A percentile compares a stretch with the other conserved stretches of the same genome.
These are phyloP conservation scores for Microctenopoma lineatum DNA, from an alignment of 2,797 vertebrate genomes.

Conservation along the genomic window DNA sequence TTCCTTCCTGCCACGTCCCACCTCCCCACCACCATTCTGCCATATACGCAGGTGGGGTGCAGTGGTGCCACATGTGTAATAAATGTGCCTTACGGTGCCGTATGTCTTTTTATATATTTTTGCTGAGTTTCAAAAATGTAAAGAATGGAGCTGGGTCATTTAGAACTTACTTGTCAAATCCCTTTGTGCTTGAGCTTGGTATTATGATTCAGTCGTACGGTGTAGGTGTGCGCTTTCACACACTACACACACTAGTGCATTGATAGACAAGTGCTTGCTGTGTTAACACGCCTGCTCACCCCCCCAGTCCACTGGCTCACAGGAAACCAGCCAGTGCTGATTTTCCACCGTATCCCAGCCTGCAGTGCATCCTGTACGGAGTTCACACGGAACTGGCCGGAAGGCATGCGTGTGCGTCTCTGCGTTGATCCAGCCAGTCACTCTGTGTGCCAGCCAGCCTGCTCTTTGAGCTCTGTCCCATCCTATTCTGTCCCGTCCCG, in stretches of 20 bases:
- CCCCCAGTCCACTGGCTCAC: slow-evolving; percentile 57
- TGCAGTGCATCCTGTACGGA: slow-evolving; percentile 75
- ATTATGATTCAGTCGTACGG: background rate
- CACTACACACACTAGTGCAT: slow-evolving; percentile 1
- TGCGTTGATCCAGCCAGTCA: slow-evolving; percentile 52
- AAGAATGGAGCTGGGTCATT: background rate
- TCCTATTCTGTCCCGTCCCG: slow-evolving; percentile 48
- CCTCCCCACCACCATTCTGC: slow-evolving; percentile 35
- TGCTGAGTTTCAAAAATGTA: slow-evolving; percentile 47
- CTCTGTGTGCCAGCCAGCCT: slow-evolving; percentile 26
- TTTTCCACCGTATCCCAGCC: slow-evolving; percentile 74
- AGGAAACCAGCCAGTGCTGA: slow-evolving; percentile 77
- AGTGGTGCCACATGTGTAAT: slow-evolving; percentile 56
- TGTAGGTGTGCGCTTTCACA: background rate
- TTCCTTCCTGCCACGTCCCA: slow-evolving; percentile 56
- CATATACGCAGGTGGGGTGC: slow-evolving; percentile 34
- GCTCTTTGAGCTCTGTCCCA: slow-evolving; percentile 41
- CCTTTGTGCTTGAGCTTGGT: background rate
- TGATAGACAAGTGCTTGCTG: slow-evolving; percentile 36
- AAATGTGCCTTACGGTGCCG: slow-evolving; percentile 45
- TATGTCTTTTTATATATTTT: slow-evolving; percentile 26
- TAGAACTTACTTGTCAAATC: background rate
- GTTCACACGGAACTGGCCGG: slow-evolving; percentile 74
- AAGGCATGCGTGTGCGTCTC: slow-evolving; percentile 74
- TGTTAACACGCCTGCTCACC: slow-evolving; percentile 25